Conservation (phyloP, 2,113 vertebrate genomes). For the Choloepus hoffmanni region DNA sequence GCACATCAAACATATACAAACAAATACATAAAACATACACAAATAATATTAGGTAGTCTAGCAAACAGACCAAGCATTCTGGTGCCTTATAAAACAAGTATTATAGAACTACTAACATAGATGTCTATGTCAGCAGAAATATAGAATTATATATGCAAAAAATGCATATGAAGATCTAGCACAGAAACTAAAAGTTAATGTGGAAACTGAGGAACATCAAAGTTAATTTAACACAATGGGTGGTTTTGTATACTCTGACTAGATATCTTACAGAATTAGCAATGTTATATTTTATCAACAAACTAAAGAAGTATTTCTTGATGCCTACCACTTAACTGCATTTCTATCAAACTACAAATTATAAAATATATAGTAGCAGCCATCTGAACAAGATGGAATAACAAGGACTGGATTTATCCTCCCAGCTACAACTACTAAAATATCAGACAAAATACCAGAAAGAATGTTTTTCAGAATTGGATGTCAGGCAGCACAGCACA, state of each 20-base stretch:
- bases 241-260: not conserved
- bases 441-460: not conserved
- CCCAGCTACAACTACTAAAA: not conserved
- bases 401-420: not conserved
- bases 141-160: not conserved
- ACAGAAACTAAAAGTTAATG: constrained; percentile 52
- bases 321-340: not conserved
- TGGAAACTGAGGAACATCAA: constrained; percentile 19
- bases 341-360: constrained; percentile 22
- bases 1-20: not conserved
- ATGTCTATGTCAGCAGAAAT: not conserved
- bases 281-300: not conserved
- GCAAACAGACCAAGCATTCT: constrained; percentile 34
- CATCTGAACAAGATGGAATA: not conserved
- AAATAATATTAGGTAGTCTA: not conserved
- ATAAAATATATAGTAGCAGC: not conserved
- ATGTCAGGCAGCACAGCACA: not conserved
- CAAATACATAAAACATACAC: not conserved
- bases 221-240: constrained; percentile 4
- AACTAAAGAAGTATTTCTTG: constrained; percentile 41
- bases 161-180: not conserved
- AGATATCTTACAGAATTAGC: constrained; percentile 17
- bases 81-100: constrained; percentile 31
- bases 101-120: not conserved
- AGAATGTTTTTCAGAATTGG: not conserved